A percentile compares a stretch with the other conserved stretches of the same genome.
Evolutionary conservation across 2,113 vertebrate species (phyloP).

Genomic region (Melanotaenia duboulayi): DNA sequence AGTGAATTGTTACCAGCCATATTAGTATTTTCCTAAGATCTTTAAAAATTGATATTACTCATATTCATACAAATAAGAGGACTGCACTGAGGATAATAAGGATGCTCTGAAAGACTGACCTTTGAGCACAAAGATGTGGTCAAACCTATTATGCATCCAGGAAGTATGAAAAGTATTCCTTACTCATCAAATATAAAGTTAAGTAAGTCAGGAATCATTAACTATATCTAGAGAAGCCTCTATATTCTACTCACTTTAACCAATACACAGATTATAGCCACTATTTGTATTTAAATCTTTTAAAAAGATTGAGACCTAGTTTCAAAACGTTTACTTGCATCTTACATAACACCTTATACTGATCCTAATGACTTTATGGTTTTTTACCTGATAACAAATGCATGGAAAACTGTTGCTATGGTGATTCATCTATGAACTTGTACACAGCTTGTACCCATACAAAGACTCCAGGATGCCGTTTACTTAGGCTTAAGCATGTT

Average conservation of each 20-base stretch:
- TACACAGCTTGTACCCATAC: conserved; percentile 1
- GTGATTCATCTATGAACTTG: conserved; percentile 15
- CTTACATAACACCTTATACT: not conserved
- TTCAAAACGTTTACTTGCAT: not conserved
- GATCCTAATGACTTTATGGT: conserved; percentile 13
- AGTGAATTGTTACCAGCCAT: conserved; percentile 12
- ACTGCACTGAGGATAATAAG: not conserved
- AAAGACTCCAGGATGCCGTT: no score
- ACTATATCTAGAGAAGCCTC: not conserved
- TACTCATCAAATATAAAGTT: not conserved
- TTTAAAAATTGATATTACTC: no score
- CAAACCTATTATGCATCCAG: not conserved
- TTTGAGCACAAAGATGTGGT: conserved; percentile 4
- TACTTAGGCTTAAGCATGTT: no score
- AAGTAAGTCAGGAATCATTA: not conserved
- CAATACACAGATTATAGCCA: no score
- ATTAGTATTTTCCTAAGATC: conserved; percentile 21
- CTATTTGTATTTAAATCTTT: no score
- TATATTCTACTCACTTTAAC: no score
- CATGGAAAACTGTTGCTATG: not conserved
- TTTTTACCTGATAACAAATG: conserved; percentile 12
- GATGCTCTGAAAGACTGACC: not conserved
- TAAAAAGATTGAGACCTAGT: no score
- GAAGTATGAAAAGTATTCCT: not conserved
- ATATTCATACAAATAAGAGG: conserved; percentile 4